phyloP scores from a whole-genome alignment of 2,888 invertebrate species.

The Drosophila emarginata region DNA sequence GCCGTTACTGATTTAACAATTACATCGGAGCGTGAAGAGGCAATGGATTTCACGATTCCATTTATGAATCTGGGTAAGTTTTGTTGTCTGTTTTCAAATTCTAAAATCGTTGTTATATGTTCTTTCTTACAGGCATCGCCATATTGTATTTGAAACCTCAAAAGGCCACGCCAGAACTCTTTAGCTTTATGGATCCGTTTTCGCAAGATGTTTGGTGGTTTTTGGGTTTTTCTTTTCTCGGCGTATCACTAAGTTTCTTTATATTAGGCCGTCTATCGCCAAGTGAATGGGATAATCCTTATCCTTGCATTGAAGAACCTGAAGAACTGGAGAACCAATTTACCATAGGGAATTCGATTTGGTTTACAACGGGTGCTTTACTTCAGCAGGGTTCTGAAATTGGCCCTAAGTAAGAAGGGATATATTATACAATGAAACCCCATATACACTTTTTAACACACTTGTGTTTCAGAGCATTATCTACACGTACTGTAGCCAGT shows the following conservation, averaged over 20 bases:
- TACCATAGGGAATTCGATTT: constrained; percentile 91
- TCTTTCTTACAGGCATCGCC: constrained; percentile 87
- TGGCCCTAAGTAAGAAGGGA: constrained; percentile 88
- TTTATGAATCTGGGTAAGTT: constrained; percentile 92
- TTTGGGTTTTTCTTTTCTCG: constrained; percentile 88
- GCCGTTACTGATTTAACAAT: constrained; percentile 95
- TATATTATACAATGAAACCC: neutral
- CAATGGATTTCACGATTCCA: constrained; percentile 96
- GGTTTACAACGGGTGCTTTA: constrained; percentile 94
- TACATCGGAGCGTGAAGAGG: constrained; percentile 92
- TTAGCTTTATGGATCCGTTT: constrained; percentile 96
- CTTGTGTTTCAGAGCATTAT: constrained; percentile 86
- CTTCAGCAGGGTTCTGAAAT: constrained; percentile 95
- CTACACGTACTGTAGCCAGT: constrained; percentile 92
- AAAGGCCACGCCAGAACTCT: constrained; percentile 91
- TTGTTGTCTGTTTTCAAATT: neutral
- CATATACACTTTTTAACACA: neutral
- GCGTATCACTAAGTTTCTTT: constrained; percentile 90
- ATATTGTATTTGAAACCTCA: constrained; percentile 94
- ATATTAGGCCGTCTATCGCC: constrained; percentile 91
- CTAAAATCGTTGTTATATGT: neutral
- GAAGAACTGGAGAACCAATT: constrained; percentile 92
- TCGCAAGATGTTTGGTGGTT: constrained; percentile 92
- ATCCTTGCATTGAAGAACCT: constrained; percentile 92
- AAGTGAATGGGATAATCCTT: constrained; percentile 94